These are phyloP conservation scores for Tragelaphus buxtoni DNA, from an alignment of 2,113 vertebrate species.

Conservation along the genomic window DNA sequence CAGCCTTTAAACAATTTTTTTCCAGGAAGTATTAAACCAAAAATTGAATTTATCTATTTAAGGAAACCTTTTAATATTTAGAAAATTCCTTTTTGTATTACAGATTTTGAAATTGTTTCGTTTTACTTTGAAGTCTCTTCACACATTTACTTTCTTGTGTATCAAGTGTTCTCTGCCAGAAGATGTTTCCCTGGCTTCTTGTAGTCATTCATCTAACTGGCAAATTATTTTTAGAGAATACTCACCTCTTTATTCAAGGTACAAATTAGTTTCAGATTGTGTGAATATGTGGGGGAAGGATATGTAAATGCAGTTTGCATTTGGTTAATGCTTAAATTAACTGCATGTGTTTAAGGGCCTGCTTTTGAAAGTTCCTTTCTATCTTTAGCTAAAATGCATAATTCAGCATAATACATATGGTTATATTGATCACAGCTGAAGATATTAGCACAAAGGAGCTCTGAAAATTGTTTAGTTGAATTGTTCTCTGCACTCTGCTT, in stretches of 20 bases:
- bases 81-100: constrained; percentile 42
- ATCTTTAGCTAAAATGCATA: constrained; percentile 77
- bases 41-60: constrained; percentile 28
- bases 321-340: constrained; percentile 77
- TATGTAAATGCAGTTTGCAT: constrained; percentile 76
- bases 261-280: constrained; percentile 79
- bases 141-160: constrained; percentile 58
- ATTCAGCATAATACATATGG: constrained; percentile 67
- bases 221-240: constrained; percentile 75
- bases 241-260: constrained; percentile 77
- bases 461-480: constrained; percentile 75
- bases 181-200: constrained; percentile 65
- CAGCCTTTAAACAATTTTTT: neutral
- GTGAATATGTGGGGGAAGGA: constrained; percentile 64
- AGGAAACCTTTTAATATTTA: constrained; percentile 44
- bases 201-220: constrained; percentile 68
- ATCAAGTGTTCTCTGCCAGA: constrained; percentile 53
- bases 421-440: constrained; percentile 76
- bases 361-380: constrained; percentile 74
- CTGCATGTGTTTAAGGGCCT: constrained; percentile 74
- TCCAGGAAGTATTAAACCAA: constrained; percentile 2
- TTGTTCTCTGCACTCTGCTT: constrained; percentile 70
- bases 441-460: constrained; percentile 72
- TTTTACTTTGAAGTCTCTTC: constrained; percentile 62
- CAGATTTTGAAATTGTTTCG: constrained; percentile 50